Percentiles rank a stretch among this genome's conserved stretches.
Conservation (phyloP, 2,797 vertebrate species). For the Cynodonichthys magdalenae region DNA sequence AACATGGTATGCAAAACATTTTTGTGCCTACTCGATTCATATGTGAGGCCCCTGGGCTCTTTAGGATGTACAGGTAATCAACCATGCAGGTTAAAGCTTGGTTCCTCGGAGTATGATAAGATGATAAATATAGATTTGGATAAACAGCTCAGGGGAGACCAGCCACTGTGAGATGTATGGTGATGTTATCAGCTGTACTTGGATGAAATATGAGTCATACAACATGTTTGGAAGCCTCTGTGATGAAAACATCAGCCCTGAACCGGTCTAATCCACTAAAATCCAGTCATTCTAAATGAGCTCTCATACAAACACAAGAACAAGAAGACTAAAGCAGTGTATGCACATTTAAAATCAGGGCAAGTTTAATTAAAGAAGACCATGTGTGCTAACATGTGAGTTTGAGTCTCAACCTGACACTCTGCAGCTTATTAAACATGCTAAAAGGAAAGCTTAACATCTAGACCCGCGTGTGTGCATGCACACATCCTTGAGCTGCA, state of each 20-base stretch:
- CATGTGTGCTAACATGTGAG: slow-evolving; percentile 38
- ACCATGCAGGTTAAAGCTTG: slow-evolving; percentile 26
- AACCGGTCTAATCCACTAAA: slow-evolving; percentile 67
- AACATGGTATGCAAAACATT: no score
- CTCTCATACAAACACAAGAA: slow-evolving; percentile 5
- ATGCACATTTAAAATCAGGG: slow-evolving; percentile 18
- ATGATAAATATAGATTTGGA: slow-evolving; percentile 65
- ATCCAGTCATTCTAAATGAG: slow-evolving; percentile 41
- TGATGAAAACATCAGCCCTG: slow-evolving; percentile 55
- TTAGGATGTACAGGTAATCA: slow-evolving; percentile 42
- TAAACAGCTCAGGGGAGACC: slow-evolving; percentile 60
- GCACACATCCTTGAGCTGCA: slow-evolving; percentile 39
- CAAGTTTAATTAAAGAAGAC: slow-evolving; percentile 38
- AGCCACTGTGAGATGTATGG: slow-evolving; percentile 37
- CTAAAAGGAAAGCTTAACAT: slow-evolving; percentile 51
- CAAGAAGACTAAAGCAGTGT: slow-evolving; percentile 8
- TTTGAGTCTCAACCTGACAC: slow-evolving; percentile 19
- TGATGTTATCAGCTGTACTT: slow-evolving; percentile 61
- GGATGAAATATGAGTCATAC: slow-evolving; percentile 66
- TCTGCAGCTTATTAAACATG: slow-evolving; percentile 40
- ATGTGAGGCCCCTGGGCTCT: slow-evolving; percentile 27
- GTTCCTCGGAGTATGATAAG: slow-evolving; percentile 48
- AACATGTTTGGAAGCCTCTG: slow-evolving; percentile 46
- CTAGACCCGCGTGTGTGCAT: slow-evolving; percentile 13
- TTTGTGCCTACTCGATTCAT: no score